phyloP scores from a whole-genome alignment of 2,113 vertebrate species.

The Crotalus horridus region DNA sequence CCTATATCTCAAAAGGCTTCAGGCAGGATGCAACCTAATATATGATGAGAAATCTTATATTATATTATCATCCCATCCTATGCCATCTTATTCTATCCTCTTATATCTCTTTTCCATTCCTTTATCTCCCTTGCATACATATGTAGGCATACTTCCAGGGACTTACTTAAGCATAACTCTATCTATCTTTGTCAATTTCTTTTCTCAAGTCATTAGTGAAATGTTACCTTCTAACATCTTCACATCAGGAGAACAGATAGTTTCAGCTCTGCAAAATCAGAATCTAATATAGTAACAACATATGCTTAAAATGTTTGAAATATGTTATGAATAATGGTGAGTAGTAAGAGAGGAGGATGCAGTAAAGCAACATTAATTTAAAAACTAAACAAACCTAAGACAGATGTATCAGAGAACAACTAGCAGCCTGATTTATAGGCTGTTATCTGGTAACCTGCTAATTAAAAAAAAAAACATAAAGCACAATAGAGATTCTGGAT shows the following conservation, averaged over 20 bases:
- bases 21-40: constrained; percentile 12
- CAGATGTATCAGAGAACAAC: neutral
- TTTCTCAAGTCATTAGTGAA: constrained; percentile 66
- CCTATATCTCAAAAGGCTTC: neutral
- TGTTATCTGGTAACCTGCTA: neutral
- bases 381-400: neutral
- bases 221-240: constrained; percentile 71
- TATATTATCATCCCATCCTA: constrained; percentile 13
- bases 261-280: constrained; percentile 53
- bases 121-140: neutral
- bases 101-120: neutral
- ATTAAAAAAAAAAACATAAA: neutral
- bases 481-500: neutral
- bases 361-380: constrained; percentile 18
- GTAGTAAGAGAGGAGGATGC: constrained; percentile 1
- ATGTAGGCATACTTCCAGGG: constrained; percentile 38
- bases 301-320: constrained; percentile 39
- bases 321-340: neutral
- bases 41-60: constrained; percentile 24
- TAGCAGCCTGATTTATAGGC: neutral
- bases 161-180: constrained; percentile 54
- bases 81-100: neutral
- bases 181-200: constrained; percentile 72
- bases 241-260: constrained; percentile 47
- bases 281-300: constrained; percentile 45